Percentiles rank a stretch among this genome's conserved stretches.
Evolutionary conservation across 64 coral and sea anemone species (phyloP).

Genomic region (Stichodactyla helianthus): DNA sequence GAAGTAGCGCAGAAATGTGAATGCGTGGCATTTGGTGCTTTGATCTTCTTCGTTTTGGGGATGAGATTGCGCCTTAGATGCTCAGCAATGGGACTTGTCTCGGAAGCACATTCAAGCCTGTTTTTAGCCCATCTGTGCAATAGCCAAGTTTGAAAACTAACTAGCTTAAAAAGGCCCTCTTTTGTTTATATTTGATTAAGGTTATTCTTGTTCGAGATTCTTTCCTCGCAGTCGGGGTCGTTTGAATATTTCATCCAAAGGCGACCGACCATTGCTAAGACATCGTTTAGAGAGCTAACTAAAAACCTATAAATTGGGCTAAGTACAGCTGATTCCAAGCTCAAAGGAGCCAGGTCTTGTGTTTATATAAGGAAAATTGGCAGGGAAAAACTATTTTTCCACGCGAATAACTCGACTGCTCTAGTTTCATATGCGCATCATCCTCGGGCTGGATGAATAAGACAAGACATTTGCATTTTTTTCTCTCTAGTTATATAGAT

Average conservation of each 20-base stretch:
- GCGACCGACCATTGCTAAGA: background rate
- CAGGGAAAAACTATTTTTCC: background rate
- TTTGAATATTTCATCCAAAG: constrained; percentile 18
- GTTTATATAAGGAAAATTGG: background rate
- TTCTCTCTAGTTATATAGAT: background rate
- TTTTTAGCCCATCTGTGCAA: background rate
- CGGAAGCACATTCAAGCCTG: background rate
- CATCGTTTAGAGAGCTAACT: background rate
- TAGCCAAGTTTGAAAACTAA: background rate
- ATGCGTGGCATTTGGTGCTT: background rate
- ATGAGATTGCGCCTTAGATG: background rate
- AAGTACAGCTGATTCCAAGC: background rate
- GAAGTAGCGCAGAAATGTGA: background rate
- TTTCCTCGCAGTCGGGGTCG: constrained; percentile 1
- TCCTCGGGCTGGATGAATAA: background rate
- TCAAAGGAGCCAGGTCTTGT: background rate
- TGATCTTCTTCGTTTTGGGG: background rate
- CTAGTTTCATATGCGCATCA: background rate
- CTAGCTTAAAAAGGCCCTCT: background rate
- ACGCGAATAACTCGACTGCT: background rate
- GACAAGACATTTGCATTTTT: background rate
- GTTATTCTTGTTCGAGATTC: constrained; percentile 1
- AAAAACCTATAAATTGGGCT: background rate
- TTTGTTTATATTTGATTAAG: constrained; percentile 22
- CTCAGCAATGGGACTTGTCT: background rate